Evolutionary conservation across 1,140 invertebrate species (phyloP).

Genomic region (Tetranychus urticae): DNA sequence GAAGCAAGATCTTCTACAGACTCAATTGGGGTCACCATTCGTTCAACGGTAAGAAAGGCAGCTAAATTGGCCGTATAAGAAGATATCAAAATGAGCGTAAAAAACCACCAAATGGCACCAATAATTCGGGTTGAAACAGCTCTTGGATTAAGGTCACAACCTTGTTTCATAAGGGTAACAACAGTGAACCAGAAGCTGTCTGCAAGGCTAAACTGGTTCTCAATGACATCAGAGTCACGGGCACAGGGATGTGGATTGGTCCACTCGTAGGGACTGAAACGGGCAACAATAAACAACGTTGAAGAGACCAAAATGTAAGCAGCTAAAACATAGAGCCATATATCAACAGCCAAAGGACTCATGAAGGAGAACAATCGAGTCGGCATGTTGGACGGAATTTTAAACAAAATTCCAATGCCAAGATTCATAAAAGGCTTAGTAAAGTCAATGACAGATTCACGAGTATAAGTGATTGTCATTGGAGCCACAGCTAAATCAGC

Average conservation of each 20-base stretch:
- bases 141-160: conserved; percentile 41
- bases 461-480: conserved; percentile 45
- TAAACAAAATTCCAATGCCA: conserved; percentile 32
- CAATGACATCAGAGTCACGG: conserved; percentile 30
- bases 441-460: conserved; percentile 71
- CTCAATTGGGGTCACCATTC: conserved; percentile 60
- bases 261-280: conserved; percentile 84
- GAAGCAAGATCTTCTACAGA: conserved; percentile 65
- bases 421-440: conserved; percentile 91
- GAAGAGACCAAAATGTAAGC: conserved; percentile 77
- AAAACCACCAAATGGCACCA: conserved; percentile 29
- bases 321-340: conserved; percentile 88
- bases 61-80: conserved; percentile 63
- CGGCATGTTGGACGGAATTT: conserved; percentile 43
- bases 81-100: conserved; percentile 32
- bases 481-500: conserved; percentile 45
- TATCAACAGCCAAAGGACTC: conserved; percentile 70
- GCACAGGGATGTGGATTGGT: conserved; percentile 38
- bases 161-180: conserved; percentile 82
- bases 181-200: conserved; percentile 60
- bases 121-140: conserved; percentile 18
- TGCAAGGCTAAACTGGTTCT: conserved; percentile 81
- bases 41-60: conserved; percentile 68
- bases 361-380: conserved; percentile 78
- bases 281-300: conserved; percentile 66